Percentiles rank a stretch among this genome's conserved stretches.
phyloP scores from a whole-genome alignment of 2,797 vertebrate genomes.

The Pantherophis alleghaniensis region DNA sequence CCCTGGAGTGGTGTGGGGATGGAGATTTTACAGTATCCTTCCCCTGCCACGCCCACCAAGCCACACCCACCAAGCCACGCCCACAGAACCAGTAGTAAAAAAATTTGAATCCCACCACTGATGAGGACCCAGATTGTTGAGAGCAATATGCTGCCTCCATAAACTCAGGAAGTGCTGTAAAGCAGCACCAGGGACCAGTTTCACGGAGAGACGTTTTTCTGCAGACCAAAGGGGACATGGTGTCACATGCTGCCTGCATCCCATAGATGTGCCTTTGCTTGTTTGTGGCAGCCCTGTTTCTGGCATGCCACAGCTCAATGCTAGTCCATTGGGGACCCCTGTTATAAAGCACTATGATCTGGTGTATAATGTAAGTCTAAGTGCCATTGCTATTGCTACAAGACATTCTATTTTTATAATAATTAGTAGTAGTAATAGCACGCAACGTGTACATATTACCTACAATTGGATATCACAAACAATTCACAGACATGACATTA shows the following conservation, averaged over 20 bases:
- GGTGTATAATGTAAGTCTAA: background rate
- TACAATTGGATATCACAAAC: background rate
- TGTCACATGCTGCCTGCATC: no score
- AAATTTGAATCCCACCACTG: no score
- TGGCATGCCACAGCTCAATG: no score
- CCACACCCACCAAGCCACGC: no score
- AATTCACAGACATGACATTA: background rate
- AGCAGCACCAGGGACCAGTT: background rate
- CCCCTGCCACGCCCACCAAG: no score
- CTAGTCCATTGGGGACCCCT: background rate
- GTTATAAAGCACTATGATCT: background rate
- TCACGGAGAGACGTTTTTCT: no score
- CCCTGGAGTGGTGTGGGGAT: no score
- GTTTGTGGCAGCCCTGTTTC: accelerated
- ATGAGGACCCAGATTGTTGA: background rate
- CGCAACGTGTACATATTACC: background rate
- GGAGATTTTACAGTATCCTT: no score
- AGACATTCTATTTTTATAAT: background rate
- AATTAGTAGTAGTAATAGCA: background rate
- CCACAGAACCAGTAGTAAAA: no score
- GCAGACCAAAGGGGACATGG: no score
- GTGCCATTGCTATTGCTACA: background rate
- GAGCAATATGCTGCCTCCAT: background rate
- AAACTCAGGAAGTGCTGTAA: background rate
- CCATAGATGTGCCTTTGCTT: no score